Evolutionary conservation across 2,888 invertebrate genomes (phyloP).

Genomic region (Troglohyphantes excavatus): DNA sequence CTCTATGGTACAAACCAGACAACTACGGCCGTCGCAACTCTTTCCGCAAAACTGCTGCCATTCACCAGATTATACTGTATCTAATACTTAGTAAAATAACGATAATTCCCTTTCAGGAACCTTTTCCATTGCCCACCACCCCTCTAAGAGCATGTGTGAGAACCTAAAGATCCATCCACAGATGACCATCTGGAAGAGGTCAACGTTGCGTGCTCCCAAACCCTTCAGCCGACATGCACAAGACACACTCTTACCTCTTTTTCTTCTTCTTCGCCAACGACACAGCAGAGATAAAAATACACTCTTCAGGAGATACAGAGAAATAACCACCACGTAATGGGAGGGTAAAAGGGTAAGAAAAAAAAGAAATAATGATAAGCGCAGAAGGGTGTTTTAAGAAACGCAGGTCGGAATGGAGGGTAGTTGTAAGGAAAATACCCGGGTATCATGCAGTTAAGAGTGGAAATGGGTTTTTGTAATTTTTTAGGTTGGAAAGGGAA

Average conservation of each 20-base stretch:
- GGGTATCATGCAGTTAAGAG: slow-evolving; percentile 45
- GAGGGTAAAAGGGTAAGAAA: not conserved
- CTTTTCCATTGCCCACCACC: too few relatives aligned
- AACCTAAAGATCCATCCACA: not conserved
- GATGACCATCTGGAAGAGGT: not conserved
- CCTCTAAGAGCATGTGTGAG: not conserved
- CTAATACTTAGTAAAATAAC: too few relatives aligned
- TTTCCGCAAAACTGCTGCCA: too few relatives aligned
- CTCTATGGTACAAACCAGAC: too few relatives aligned
- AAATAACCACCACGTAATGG: slow-evolving; percentile 30
- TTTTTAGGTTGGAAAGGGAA: not conserved
- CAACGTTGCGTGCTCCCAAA: not conserved
- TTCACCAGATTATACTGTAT: too few relatives aligned
- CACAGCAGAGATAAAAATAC: not conserved
- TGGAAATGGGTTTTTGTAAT: not conserved
- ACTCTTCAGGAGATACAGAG: not conserved
- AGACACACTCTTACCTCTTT: not conserved
- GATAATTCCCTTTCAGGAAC: too few relatives aligned
- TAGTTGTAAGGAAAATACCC: slow-evolving; percentile 28
- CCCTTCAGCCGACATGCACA: not conserved
- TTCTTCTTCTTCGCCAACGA: too few relatives aligned
- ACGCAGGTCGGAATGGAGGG: not conserved
- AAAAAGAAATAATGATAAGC: slow-evolving; percentile 5
- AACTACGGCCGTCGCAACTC: too few relatives aligned
- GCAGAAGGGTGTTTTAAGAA: not conserved